A percentile compares a stretch with the other conserved stretches of the same genome.
These are phyloP conservation scores for Cetonia aurata DNA, from an alignment of 2,888 invertebrate species.

Conservation along the genomic window DNA sequence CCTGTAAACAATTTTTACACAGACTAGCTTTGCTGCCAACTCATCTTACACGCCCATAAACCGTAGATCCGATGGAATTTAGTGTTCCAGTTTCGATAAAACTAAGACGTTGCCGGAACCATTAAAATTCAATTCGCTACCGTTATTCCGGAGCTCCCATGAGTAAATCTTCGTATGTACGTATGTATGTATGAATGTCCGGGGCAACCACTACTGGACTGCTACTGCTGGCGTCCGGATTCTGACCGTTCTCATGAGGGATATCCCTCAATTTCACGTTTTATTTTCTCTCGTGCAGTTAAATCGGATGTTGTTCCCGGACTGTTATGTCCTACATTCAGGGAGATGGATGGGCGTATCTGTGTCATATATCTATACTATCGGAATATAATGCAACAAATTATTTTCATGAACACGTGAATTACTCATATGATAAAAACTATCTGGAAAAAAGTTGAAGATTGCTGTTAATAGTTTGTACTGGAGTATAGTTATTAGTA, in stretches of 20 bases:
- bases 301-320: constrained; percentile 9
- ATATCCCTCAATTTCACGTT: constrained; percentile 22
- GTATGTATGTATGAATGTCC: constrained; percentile 4
- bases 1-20: constrained; percentile 9
- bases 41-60: constrained; percentile 2
- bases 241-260: constrained; percentile 15
- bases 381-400: no score
- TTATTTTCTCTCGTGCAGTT: not conserved
- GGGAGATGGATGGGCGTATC: no score
- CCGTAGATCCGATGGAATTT: constrained; percentile 4
- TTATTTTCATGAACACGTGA: no score
- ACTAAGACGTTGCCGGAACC: constrained; percentile 13
- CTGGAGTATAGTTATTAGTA: no score
- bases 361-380: no score
- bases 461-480: no score
- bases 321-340: constrained; percentile 7
- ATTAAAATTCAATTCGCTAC: constrained; percentile 29
- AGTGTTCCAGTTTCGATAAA: constrained; percentile 18
- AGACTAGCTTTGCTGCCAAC: not conserved
- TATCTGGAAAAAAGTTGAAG: no score
- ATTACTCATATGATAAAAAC: no score
- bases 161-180: not conserved
- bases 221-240: not conserved
- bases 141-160: not conserved
- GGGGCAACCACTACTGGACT: no score